A percentile compares a stretch with the other conserved stretches of the same genome.
phyloP scores from a whole-genome alignment of 2,888 invertebrate genomes.

The Hypomecis atomaria region DNA sequence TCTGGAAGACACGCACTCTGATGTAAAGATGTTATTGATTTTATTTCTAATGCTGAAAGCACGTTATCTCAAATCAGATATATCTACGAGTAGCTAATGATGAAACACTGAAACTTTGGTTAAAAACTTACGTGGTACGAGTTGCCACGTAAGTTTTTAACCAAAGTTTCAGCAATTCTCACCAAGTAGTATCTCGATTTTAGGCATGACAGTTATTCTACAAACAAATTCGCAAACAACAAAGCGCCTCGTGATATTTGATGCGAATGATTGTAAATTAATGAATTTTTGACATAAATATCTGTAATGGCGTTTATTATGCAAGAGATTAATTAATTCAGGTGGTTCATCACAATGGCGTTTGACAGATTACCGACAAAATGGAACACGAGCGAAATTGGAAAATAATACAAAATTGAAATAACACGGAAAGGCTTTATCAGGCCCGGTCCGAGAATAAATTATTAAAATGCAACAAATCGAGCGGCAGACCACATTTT shows the following conservation, averaged over 20 bases:
- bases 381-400: conserved; percentile 44
- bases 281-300: conserved; percentile 21
- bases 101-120: no score
- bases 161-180: no score
- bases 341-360: conserved; percentile 47
- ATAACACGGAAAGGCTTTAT: conserved; percentile 73
- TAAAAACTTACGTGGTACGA: no score
- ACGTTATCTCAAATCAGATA: background rate
- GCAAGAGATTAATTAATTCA: conserved; percentile 37
- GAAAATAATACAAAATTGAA: conserved; percentile 56
- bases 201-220: no score
- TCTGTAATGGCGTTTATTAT: conserved; percentile 23
- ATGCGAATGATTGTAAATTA: conserved; percentile 17
- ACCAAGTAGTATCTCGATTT: no score
- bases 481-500: conserved; percentile 75
- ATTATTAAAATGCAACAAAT: conserved; percentile 81
- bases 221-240: no score
- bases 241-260: background rate
- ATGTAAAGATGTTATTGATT: conserved; percentile 11
- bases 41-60: conserved; percentile 1
- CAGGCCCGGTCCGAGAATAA: conserved; percentile 67
- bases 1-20: conserved; percentile 37
- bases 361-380: conserved; percentile 52
- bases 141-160: no score
- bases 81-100: background rate